Base-by-base conservation (phyloP, 2,797 vertebrate species). In the Paratrypauchen microcephalus region DNA sequence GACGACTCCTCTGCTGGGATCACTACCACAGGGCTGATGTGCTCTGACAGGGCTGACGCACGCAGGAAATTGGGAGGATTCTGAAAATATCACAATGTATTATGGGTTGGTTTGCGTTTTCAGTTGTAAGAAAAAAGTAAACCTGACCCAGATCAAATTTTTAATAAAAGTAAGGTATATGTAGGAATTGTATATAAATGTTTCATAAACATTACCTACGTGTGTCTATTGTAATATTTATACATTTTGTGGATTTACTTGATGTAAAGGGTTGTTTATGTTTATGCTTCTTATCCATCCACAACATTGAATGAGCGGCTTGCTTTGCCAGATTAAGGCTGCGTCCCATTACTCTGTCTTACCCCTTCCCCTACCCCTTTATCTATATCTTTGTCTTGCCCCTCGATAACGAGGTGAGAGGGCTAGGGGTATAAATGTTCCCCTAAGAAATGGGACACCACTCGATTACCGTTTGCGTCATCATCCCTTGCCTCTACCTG, bases 21-120 rank as follows among this genome's bases (percentile, higher is more conserved):
- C 65, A 99, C 96, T 64, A 99, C 97, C 86, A 99, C 97, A 0
- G 97, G 97, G 87, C 97, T 99, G 92, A 99, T 96, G 93, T 99
- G 97, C 79, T 99, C 97, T 0, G 97, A 99, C 83, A 99, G 92
- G 0, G 97, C 97, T 0, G 97, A 99, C 3, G 97, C 97, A 0
- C 97, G 94, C 45, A 99, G 94, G 89, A 99, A 99, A 90, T 99
- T 99, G 21, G 97, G 97, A 63, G 97, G 96, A 85, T 95, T 96
- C 97, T 99, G 88, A 5, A 52, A 48, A 56, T 79, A 72, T 24
- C 28, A 56, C 36, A 65, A n/a, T 28, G 50, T 8, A 55, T 54
- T 36, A 32, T 19, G n/a, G 6, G 24, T 58, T 6, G 2, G 32
- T 58, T 15, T 45, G 41, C 16, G 41, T 45, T 45, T 45, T 45